Conservation (phyloP, 2,797 vertebrate species). For the Spinus olivaceus region DNA sequence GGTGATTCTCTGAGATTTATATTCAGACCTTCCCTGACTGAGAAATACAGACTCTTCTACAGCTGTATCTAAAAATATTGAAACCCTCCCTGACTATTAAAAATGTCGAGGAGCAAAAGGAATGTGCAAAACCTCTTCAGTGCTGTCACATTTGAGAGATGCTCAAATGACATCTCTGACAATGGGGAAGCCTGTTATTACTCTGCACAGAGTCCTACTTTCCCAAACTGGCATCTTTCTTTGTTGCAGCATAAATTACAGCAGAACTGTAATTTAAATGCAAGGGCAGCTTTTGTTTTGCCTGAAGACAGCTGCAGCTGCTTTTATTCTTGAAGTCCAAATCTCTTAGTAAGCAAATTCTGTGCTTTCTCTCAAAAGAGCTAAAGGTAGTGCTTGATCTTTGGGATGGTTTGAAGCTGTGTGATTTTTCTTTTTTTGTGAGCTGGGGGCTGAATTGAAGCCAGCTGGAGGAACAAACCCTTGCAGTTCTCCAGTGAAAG, state of each 20-base stretch:
- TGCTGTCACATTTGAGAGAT: not conserved
- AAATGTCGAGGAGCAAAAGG: not conserved
- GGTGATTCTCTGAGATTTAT: not conserved
- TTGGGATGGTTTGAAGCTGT: not conserved
- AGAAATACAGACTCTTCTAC: not conserved
- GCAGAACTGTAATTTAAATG: conserved; percentile 53
- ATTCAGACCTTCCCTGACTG: not conserved
- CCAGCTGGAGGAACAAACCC: not conserved
- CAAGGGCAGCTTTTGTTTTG: conserved; percentile 62
- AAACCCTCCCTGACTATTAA: not conserved
- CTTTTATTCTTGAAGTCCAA: conserved; percentile 47
- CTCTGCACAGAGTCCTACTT: conserved; percentile 42
- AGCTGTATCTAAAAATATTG: conserved; percentile 6
- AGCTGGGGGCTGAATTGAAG: not conserved
- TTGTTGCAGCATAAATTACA: conserved; percentile 36
- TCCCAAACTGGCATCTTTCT: conserved; percentile 51
- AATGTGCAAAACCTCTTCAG: not conserved
- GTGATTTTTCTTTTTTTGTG: not conserved
- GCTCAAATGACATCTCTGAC: conserved; percentile 20
- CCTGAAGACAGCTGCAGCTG: conserved; percentile 59
- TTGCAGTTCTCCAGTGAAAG: not conserved
- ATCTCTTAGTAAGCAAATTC: conserved; percentile 55
- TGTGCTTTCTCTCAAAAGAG: conserved; percentile 1
- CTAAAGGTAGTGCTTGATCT: conserved; percentile 13
- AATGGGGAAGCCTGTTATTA: conserved; percentile 64